Base-by-base conservation (phyloP, 2,113 vertebrate species). In the Lota lota region DNA sequence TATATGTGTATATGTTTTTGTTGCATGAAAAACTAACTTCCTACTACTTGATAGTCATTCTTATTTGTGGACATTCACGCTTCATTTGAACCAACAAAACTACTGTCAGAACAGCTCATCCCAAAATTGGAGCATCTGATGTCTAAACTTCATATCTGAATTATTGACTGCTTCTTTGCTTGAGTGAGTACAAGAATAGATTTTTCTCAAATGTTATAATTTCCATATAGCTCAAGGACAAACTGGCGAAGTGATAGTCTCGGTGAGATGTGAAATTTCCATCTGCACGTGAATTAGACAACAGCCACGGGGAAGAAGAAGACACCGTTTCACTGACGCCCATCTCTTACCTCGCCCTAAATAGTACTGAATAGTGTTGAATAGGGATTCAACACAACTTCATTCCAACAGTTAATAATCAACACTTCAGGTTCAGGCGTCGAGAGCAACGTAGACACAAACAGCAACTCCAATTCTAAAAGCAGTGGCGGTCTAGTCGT, bases 131-230 rank as follows among this genome's bases (percentile, higher is more conserved):
- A 77, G 57, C 64, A 78, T 81, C 64, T 69, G 69, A 71, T 63
- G 73, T 61, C 66, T 75, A 81, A 76, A 78, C 67, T 76, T 76
- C 72, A 63, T 56, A 72, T 79, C 75, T 87, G 71, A 88, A 87
- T 85, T 84, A 84, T 85, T 88, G 84, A 89, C 83, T 76, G 63
- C 15, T 15, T 76, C 77, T 74, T 80, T 78, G 76, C 76, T 74
- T 68, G 70, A 79, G 69, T 67, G 59, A 64, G 82, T 64, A 72
- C 72, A 80, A 75, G 88, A 82, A 84, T 77, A 84, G 75, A 82
- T 21, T 76, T 68, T 77, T 86, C 80, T 83, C 70, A 79, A 85
- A 86, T 81, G 65, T 64, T 75, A 57, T 76, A 66, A 79, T 87
- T 85, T 83, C 74, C 68, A 82, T 79, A 77, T 63, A 66, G 79